Evolutionary conservation across 2,888 invertebrate genomes (phyloP), one percentile per base, ranked within the genome.

Genomic region (Prionchulus punctatus): DNA sequence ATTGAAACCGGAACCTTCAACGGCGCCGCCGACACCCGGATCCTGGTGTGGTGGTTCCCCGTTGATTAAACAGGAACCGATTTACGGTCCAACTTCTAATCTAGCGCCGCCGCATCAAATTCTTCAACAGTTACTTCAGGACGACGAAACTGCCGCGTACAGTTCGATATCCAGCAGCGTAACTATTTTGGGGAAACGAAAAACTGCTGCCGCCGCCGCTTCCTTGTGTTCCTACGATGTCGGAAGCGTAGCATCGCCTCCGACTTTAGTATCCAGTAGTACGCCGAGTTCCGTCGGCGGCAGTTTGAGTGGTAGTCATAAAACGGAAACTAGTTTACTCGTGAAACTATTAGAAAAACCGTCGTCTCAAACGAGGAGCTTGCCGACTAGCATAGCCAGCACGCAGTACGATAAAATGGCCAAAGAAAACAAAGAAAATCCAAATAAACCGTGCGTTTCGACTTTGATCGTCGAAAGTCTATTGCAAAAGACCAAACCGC

Each of bases 401-500:
- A 36, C 51, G 12, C 48, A n/a, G 12, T 42, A 52, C 21, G 56
- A 56, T 28, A 56, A 56, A 26, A 18, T 56, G 18, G 48, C 51
- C 42, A 30, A 43, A 36, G 54, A 54, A 27, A 54, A 54, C 25
- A 45, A 54, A 26, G 54, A 54, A n/a, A 36, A 36, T 27, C 51
- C 30, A 3, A 43, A 50, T 28, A 43, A 31, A 18, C 56, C 49
- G 2, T 12, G 27, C 2, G 26, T 56, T 18, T 50, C 56, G 28
- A 56, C 56, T 3, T 18, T 27, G 3, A 15, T 56, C 18, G 56
- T 57, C 18, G 59, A 56, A 30, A 50, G 27, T 18, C 30, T 55
- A 12, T 27, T 53, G 26, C 42, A 42, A 21, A 31, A n/a, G 2
- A 42, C 25, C 27, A 49, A 30, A 49, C 7, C 36, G 36, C n/a